Conservation (phyloP, 2,888 invertebrate species). For the Frankliniella fusca region DNA sequence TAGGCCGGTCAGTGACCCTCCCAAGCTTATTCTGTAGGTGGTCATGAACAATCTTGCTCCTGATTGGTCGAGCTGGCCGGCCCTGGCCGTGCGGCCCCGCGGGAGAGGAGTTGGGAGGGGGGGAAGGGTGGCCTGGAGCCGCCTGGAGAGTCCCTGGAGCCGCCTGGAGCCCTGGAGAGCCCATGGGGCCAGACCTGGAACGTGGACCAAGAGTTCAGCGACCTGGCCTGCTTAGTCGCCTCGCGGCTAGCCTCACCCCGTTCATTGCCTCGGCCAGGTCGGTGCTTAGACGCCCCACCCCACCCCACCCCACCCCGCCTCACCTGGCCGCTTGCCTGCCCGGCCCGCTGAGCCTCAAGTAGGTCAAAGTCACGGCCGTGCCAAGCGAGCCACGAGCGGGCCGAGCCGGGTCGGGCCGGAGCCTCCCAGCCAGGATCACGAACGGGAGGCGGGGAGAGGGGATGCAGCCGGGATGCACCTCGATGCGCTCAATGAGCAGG, state of each 20-base stretch:
- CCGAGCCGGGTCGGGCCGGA: not conserved
- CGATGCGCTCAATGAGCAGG: no score
- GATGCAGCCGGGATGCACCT: no score
- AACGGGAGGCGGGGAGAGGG: no score
- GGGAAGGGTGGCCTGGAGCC: not conserved
- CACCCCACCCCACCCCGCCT: not conserved
- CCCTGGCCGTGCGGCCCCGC: not conserved
- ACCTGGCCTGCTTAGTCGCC: not conserved
- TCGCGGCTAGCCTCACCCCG: not conserved
- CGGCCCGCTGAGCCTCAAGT: not conserved
- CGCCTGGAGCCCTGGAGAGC: not conserved
- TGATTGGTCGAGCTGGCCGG: not conserved
- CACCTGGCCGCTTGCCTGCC: not conserved
- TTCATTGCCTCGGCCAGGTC: not conserved
- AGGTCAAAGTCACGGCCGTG: slow-evolving; percentile 24
- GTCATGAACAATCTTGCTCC: not conserved
- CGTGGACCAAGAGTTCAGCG: not conserved
- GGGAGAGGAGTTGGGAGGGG: not conserved
- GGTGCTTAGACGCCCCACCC: not conserved
- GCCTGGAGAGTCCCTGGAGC: not conserved
- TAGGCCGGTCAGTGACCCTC: slow-evolving; percentile 12
- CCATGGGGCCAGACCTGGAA: not conserved
- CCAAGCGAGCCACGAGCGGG: not conserved
- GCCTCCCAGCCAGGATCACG: no score
- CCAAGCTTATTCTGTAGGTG: not conserved